Evolutionary conservation across 2,888 invertebrate species (phyloP), one percentile per base, ranked within the genome.

Genomic region (Cephus runcator): DNA sequence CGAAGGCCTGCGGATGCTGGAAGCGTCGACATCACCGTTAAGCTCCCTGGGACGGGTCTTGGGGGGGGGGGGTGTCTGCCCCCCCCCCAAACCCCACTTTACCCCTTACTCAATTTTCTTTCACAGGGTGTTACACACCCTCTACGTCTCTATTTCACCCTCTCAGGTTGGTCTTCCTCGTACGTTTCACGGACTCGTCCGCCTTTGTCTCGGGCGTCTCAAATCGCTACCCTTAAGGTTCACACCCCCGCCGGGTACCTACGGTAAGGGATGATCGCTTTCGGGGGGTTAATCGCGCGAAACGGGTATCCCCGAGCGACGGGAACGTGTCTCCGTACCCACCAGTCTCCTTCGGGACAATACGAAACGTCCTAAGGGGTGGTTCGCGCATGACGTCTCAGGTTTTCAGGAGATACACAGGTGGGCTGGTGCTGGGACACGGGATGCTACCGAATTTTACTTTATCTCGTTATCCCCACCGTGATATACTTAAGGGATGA

Each of bases 11-110:
- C 71, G 71, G 33, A 71, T 34, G 0, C 34, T 31, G 71, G 33
- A 34, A 71, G 71, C 71, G 71, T 71, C 71, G 71, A 71, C 71
- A 71, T 71, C 71, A 71, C 71, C 71, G 71, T 71, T 71, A 71
- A 71, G 33, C 71, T 34, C 31, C 31, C 71, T 11, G 33, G 31
- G 31, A 11, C 23, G 71, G 23, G 12, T 33, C 31, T 9, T 31
- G 15, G 3, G 4, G 31, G 1, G 31, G 30, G 69, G 9, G 12
- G 36, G 4, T 0, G 4, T 9, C 12, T 12, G 3, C 0, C 12
- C 36, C 36, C 11, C 36, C 1, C 36, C 11, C 36, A 0, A 4
- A 15, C 15, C 15, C 56, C 23, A 0, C 56, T 9, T 56, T 56
- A 56, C 23, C 56, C 56, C 56, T 23, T 23, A 56, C 23, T 9